Evolutionary conservation across 1,140 invertebrate genomes (phyloP).

Genomic region (Eulimnadia texana): DNA sequence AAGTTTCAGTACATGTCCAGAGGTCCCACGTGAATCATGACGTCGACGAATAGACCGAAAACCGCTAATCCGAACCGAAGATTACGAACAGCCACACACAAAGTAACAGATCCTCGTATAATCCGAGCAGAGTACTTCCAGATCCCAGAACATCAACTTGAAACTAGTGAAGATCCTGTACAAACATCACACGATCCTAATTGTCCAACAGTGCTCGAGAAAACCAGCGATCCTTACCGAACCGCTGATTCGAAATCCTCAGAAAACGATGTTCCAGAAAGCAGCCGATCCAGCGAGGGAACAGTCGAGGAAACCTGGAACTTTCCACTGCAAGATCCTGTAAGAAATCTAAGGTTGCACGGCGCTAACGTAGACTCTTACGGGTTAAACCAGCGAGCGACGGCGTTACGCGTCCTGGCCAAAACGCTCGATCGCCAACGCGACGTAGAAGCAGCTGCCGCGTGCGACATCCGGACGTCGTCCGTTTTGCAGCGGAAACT

Average conservation of each 20-base stretch:
- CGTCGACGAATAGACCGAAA: neutral
- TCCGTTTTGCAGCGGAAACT: neutral
- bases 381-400: neutral
- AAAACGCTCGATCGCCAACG: neutral
- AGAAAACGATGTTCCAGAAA: too few species aligned
- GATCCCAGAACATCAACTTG: too few species aligned
- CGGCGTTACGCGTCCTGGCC: neutral
- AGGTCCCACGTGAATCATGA: neutral
- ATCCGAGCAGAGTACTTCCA: neutral
- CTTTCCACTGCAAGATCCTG: too few species aligned
- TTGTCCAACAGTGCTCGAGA: too few species aligned
- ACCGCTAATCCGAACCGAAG: neutral
- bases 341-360: too few species aligned
- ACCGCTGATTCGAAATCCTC: too few species aligned
- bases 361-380: neutral
- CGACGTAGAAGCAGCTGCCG: neutral
- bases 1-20: too few species aligned
- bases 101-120: slow-evolving; percentile 5
- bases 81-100: neutral
- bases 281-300: too few species aligned
- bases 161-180: too few species aligned
- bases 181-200: too few species aligned
- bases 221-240: too few species aligned
- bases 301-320: too few species aligned
- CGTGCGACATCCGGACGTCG: neutral